Evolutionary conservation across 2,797 vertebrate genomes (phyloP).

Genomic region (Clarias fuscus): DNA sequence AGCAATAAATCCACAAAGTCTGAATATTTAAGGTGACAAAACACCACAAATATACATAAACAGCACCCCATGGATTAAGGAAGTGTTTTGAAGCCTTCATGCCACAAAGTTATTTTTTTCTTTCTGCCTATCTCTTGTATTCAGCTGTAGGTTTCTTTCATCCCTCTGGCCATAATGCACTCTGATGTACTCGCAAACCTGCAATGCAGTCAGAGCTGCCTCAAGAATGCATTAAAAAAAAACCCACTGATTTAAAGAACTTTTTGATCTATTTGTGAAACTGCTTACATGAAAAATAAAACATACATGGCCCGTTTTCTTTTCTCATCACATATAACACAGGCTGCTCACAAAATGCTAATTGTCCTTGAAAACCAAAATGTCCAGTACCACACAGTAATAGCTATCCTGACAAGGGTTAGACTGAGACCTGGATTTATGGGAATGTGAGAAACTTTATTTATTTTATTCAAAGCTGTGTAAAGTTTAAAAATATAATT

Average conservation of each 20-base stretch:
- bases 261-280: background rate
- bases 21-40: conserved; percentile 23
- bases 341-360: background rate
- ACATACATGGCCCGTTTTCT: background rate
- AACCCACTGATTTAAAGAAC: conserved; percentile 49
- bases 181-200: conserved; percentile 40
- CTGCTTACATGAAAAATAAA: background rate
- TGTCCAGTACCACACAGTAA: background rate
- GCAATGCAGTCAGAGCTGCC: conserved; percentile 30
- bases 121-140: conserved; percentile 58
- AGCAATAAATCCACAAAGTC: background rate
- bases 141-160: conserved; percentile 45
- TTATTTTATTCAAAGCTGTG: background rate
- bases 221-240: conserved; percentile 19
- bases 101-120: conserved; percentile 29
- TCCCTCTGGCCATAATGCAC: conserved; percentile 31
- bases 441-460: background rate
- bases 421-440: background rate
- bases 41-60: conserved; percentile 29
- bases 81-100: conserved; percentile 52
- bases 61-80: conserved; percentile 54
- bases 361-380: background rate
- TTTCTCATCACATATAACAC: background rate
- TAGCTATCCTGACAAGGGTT: background rate
- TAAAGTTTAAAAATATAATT: background rate